Base-by-base conservation (phyloP, 2,113 vertebrate genomes). In the Lepisosteus osseus region DNA sequence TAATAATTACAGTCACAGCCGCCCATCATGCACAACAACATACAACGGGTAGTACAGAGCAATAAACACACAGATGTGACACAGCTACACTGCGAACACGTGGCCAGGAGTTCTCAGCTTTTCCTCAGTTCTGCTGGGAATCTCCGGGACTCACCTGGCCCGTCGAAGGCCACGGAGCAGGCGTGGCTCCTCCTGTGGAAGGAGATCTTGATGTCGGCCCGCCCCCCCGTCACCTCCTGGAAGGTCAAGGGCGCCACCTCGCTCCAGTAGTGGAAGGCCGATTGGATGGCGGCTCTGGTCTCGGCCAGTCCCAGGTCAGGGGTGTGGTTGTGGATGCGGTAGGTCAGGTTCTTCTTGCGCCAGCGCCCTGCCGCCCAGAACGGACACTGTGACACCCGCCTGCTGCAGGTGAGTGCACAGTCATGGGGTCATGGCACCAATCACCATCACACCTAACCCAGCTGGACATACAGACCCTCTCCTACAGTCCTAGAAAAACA, bases 231-330 rank as follows among this genome's bases (percentile, higher is more conserved):
- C 29, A 95, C 81, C 77, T 96, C 94, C 67, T 70, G 88, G 78
- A 97, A 97, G 75, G 69, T 93, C 79, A 97, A 74, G 0, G 83
- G 80, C 0, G 91, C 72, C 78, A 94, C 90, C 0, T 86, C 83
- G 6, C 90, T 95, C 95, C 95, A 97, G 80, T 95, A 95, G 59
- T 82, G 86, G 76, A 97, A 95, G 57, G 94, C 95, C 3, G 84
- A 75, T 41, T 78, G 80, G 67, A 97, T 77, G 45, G 94, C 94
- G 3, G 47, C 63, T 62, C 80, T 80, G 12, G 93, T 89, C 3
- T 72, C 77, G 1, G 74, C 7, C 54, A 77, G 15, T 12, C 73
- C 74, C 79, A 97, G 85, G 77, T 92, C 94, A 2, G 92, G 90
- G 0, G 92, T 94, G 80, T 92, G 86, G 79, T 90, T 94, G 72